Percentiles rank a stretch among this genome's conserved stretches.
Evolutionary conservation across 1,140 invertebrate species (phyloP).

Genomic region (Agrypnia vestita): DNA sequence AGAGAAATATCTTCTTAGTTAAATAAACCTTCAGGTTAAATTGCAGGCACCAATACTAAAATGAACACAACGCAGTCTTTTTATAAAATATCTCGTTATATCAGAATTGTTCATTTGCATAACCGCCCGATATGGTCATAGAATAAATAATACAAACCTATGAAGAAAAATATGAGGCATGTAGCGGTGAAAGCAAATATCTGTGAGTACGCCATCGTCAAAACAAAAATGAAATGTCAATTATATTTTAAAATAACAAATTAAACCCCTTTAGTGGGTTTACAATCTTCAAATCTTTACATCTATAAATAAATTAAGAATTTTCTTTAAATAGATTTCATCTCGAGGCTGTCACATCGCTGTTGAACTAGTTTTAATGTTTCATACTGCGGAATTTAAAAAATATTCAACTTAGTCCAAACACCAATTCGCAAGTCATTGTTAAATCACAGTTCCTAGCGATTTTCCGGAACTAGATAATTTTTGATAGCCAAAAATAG

Average conservation of each 20-base stretch:
- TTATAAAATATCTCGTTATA: too few species aligned
- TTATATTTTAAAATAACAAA: slow-evolving; percentile 11
- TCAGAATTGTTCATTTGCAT: slow-evolving; percentile 7
- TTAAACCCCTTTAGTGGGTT: slow-evolving; percentile 37
- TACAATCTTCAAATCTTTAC: slow-evolving; percentile 35
- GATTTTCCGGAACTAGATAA: slow-evolving; percentile 8
- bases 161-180: slow-evolving; percentile 35
- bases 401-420: slow-evolving; percentile 2
- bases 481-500: slow-evolving; percentile 51
- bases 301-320: slow-evolving; percentile 52
- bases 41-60: not conserved
- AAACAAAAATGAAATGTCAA: slow-evolving; percentile 13
- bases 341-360: slow-evolving; percentile 47
- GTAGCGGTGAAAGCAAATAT: slow-evolving; percentile 22
- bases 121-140: not conserved
- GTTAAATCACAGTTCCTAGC: slow-evolving; percentile 17
- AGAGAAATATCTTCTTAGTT: not conserved
- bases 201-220: slow-evolving; percentile 34
- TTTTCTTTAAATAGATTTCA: slow-evolving; percentile 48
- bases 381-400: not conserved
- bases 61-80: not conserved
- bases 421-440: slow-evolving; percentile 11
- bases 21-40: not conserved
- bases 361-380: slow-evolving; percentile 8
- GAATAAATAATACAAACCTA: slow-evolving; percentile 40